A percentile compares a stretch with the other conserved stretches of the same genome.
Evolutionary conservation across 2,888 invertebrate genomes (phyloP).

Genomic region (Protodeltote pygarga): DNA sequence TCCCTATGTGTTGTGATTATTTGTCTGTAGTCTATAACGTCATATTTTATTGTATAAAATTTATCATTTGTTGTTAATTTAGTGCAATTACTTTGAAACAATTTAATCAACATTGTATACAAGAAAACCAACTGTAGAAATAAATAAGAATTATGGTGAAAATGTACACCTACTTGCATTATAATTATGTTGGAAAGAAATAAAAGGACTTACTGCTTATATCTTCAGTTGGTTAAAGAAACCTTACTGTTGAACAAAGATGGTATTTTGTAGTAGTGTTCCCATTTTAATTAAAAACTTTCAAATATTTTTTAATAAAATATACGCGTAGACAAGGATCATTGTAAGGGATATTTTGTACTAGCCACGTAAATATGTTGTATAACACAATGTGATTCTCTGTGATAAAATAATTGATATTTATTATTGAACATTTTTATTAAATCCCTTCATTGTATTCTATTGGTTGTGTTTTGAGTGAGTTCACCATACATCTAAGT

Average conservation of each 20-base stretch:
- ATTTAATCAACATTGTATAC: slow-evolving; percentile 22
- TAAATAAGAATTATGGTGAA: background rate
- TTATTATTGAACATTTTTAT: slow-evolving; percentile 74
- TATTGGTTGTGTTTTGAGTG: too few species aligned
- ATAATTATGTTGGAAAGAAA: background rate
- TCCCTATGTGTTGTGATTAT: slow-evolving; percentile 39
- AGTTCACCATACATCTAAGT: too few species aligned
- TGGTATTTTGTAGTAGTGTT: slow-evolving; percentile 73
- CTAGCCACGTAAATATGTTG: slow-evolving; percentile 85
- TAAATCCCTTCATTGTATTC: slow-evolving; percentile 44
- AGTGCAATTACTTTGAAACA: slow-evolving; percentile 63
- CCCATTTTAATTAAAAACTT: slow-evolving; percentile 62
- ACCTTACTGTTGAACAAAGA: slow-evolving; percentile 55
- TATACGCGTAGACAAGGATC: slow-evolving; percentile 67
- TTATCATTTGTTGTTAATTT: slow-evolving; percentile 61
- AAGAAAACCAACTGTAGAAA: slow-evolving; percentile 23
- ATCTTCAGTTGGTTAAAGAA: slow-evolving; percentile 34
- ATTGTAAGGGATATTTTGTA: slow-evolving; percentile 82
- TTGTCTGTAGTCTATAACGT: slow-evolving; percentile 39
- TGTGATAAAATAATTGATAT: slow-evolving; percentile 87
- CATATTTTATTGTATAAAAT: slow-evolving; percentile 58
- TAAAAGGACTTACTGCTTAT: slow-evolving; percentile 6
- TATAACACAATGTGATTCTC: slow-evolving; percentile 87
- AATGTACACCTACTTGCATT: background rate
- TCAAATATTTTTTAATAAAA: slow-evolving; percentile 58